Evolutionary conservation across 2,888 invertebrate species (phyloP).

Genomic region (Melanotus villosus): DNA sequence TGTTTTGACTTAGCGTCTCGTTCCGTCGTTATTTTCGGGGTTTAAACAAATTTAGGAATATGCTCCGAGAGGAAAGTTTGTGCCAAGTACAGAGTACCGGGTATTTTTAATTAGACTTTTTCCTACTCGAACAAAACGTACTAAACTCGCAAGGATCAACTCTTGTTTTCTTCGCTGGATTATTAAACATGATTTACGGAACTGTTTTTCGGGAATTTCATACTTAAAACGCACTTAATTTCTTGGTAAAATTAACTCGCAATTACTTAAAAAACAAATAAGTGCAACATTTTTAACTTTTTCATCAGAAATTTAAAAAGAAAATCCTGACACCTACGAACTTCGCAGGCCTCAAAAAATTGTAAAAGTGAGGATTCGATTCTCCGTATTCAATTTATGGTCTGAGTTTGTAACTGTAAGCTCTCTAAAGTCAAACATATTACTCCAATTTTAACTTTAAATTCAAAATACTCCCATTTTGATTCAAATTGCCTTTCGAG

Average conservation of each 20-base stretch:
- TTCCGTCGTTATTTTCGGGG: slow-evolving; percentile 51
- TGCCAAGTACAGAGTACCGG: slow-evolving; percentile 17
- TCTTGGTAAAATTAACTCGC: background rate
- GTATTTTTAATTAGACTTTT: slow-evolving; percentile 24
- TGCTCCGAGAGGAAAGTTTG: background rate
- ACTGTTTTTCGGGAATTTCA: background rate
- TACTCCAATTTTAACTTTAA: too few relatives aligned
- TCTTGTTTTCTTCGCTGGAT: background rate
- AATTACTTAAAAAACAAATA: too few relatives aligned
- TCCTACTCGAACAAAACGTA: background rate
- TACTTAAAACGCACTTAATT: background rate
- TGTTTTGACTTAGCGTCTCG: slow-evolving; percentile 53
- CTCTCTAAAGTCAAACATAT: too few relatives aligned
- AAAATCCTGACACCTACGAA: too few relatives aligned
- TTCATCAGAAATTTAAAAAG: too few relatives aligned
- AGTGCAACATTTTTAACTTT: too few relatives aligned
- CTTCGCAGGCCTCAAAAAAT: too few relatives aligned
- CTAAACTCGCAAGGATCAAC: background rate
- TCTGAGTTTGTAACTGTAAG: too few relatives aligned
- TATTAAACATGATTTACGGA: slow-evolving; percentile 6
- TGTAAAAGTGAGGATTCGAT: too few relatives aligned
- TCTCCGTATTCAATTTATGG: too few relatives aligned
- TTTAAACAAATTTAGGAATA: slow-evolving; percentile 53
- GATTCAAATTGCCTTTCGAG: too few relatives aligned
- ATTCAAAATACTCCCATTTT: too few relatives aligned